A percentile compares a stretch with the other conserved stretches of the same genome.
phyloP scores from a whole-genome alignment of 2,113 vertebrate genomes.

The Callochromis pleurospilus region DNA sequence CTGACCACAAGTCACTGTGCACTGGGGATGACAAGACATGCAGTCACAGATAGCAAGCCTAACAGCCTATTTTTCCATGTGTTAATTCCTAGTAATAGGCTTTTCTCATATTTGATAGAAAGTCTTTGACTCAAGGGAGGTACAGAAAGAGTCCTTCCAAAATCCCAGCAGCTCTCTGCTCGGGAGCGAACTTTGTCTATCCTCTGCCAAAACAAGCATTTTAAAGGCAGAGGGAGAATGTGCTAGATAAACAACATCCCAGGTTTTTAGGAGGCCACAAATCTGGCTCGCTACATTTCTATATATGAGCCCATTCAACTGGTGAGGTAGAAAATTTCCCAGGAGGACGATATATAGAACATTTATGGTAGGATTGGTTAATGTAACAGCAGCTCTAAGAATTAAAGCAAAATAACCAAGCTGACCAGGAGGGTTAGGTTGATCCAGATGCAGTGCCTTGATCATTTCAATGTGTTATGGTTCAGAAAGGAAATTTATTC shows the following conservation, averaged over 20 bases:
- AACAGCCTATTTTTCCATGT: background rate
- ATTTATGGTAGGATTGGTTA: conserved; percentile 3
- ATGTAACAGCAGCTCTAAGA: background rate
- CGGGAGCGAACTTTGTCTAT: conserved; percentile 15
- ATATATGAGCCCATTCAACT: conserved; percentile 1
- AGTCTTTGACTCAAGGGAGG: conserved; percentile 11
- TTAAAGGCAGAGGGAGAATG: conserved; percentile 61
- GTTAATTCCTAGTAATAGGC: background rate
- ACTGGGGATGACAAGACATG: conserved; percentile 68
- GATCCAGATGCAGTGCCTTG: background rate
- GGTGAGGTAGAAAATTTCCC: conserved; percentile 30
- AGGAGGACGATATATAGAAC: conserved; percentile 6
- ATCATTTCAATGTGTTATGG: background rate
- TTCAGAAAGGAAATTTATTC: background rate
- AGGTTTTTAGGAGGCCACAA: conserved; percentile 48
- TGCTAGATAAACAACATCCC: conserved; percentile 57
- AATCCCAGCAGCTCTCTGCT: conserved; percentile 24
- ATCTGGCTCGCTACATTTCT: conserved; percentile 22
- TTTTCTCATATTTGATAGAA: background rate
- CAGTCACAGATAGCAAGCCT: rapidly evolving
- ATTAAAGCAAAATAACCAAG: background rate
- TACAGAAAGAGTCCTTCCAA: conserved; percentile 1
- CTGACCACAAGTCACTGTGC: conserved; percentile 94
- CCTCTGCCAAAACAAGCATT: conserved; percentile 68
- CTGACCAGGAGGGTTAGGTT: background rate